A percentile compares a stretch with the other conserved stretches of the same genome.
Conservation (phyloP, 2,888 invertebrate species). For the Drosophila lutescens region DNA sequence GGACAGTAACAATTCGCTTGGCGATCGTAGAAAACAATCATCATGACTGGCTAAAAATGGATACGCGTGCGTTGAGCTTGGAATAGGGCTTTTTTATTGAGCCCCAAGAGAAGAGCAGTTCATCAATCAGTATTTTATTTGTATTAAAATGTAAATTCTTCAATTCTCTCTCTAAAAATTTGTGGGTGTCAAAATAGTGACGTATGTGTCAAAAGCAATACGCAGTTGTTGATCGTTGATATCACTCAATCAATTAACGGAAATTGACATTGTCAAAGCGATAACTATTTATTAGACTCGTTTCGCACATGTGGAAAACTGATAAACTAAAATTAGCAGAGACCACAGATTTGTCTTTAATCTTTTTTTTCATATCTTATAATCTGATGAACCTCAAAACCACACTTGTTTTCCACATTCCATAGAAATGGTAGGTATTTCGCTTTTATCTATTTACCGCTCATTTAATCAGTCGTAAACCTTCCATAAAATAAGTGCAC, state of each 20-base stretch:
- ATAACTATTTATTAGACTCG: background rate
- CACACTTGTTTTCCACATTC: constrained; percentile 2
- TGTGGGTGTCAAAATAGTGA: constrained; percentile 4
- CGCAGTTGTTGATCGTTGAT: background rate
- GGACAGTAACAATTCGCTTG: background rate
- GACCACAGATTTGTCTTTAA: background rate
- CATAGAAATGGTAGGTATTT: too few relatives aligned
- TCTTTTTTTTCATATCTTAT: background rate
- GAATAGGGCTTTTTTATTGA: background rate
- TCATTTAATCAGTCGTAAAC: constrained; percentile 8
- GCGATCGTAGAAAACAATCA: constrained; percentile 5
- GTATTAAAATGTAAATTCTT: background rate
- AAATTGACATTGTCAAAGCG: background rate
- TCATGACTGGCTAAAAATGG: constrained; percentile 18
- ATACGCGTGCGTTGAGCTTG: background rate
- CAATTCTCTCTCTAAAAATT: background rate
- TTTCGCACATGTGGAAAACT: background rate
- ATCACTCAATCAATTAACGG: background rate
- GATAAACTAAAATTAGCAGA: background rate
- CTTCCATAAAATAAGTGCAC: constrained; percentile 9
- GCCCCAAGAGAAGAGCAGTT: background rate
- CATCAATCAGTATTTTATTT: background rate
- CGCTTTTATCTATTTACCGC: background rate
- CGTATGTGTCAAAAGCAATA: constrained; percentile 2
- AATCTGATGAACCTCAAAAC: background rate